Base-by-base conservation (phyloP, 2,888 invertebrate species). In the Cyrtodaria siliqua region DNA sequence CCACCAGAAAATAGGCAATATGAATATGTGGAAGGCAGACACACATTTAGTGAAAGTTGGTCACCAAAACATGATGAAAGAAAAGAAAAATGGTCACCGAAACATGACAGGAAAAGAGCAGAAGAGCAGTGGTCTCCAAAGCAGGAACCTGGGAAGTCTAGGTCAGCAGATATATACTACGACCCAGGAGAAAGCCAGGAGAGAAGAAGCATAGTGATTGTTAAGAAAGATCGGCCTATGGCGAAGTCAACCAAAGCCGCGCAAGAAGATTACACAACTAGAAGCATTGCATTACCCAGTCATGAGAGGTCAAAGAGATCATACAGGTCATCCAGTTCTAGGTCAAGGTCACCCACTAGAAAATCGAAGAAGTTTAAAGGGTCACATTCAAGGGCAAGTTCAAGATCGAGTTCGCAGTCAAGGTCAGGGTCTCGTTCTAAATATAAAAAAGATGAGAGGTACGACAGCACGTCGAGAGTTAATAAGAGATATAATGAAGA, bases 121-220 rank as follows among this genome's bases (percentile, higher is more conserved):
- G 33, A 33, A 12, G 12, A 33, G 6, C 4, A 33, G 33, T 33
- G 33, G 33, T 33, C 33, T 33, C 33, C 33, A 33, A 33, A 33
- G 12, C 33, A 33, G 33, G 33, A 33, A 33, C 33, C 33, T 4
- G 12, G 12, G 33, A 33, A 33, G 33, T 4, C 33, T 33, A 33
- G 40, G n/a, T 52, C 52, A 26, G 6, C 52, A 6, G 53, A 53
- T 18, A 18, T 20, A 20, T 47, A 38, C 49, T 33, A 33, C 12
- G 3, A 44, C 23, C n/a, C 23, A 8, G 44, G 2, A 18, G 53
- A 66, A 16, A 57, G 26, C 9, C 67, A 42, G 16, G 67, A 67
- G 27, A 33, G 50, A 23, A 67, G 67, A 57, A 59, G 57, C 40
- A 57, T 67, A 12, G 26, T 59, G n/a, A 59, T 66, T 9, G 33